Percentiles rank a stretch among this genome's conserved stretches.
Evolutionary conservation across 2,113 vertebrate genomes (phyloP).

Genomic region (Peucedramus taeniatus): DNA sequence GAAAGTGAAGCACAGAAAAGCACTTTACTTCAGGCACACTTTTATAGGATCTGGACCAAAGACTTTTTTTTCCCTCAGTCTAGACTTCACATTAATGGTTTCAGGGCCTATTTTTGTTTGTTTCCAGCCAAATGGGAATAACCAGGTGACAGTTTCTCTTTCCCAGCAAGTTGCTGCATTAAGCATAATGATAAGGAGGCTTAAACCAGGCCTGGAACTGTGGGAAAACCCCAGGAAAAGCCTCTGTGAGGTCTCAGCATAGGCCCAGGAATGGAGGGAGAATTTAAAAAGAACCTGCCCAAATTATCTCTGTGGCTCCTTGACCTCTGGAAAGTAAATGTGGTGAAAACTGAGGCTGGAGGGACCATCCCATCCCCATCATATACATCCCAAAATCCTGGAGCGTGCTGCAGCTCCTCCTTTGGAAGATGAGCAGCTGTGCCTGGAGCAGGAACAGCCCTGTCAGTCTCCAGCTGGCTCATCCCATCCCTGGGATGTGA

Average conservation of each 20-base stretch:
- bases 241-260: neutral
- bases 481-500: neutral
- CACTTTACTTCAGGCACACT: neutral
- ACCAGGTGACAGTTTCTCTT: neutral
- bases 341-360: neutral
- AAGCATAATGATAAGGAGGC: neutral
- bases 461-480: neutral
- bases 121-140: neutral
- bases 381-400: neutral
- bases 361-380: neutral
- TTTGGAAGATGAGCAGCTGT: neutral
- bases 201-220: neutral
- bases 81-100: neutral
- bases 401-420: neutral
- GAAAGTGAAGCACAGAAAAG: no score
- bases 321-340: neutral
- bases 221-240: neutral
- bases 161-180: neutral
- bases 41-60: neutral
- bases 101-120: neutral
- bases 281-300: neutral
- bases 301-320: neutral
- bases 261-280: neutral
- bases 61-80: neutral
- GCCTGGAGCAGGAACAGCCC: neutral